A percentile compares a stretch with the other conserved stretches of the same genome.
Conservation (phyloP, 2,888 invertebrate genomes). For the Criorhina ranunculi region DNA sequence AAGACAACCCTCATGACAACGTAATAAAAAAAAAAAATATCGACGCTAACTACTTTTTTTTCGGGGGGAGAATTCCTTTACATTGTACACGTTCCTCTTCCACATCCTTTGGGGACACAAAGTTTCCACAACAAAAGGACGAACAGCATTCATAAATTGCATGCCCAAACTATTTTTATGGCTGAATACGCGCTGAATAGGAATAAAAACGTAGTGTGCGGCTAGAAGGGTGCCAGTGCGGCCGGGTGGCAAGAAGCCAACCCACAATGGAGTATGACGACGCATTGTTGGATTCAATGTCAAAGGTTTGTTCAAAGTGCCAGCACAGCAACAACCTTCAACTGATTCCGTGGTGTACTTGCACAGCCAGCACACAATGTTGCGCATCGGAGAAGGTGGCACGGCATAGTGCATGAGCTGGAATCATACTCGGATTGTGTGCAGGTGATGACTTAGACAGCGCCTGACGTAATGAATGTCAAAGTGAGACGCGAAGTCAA, state of each 20-base stretch:
- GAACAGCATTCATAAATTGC: slow-evolving; percentile 44
- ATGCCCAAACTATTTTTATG: slow-evolving; percentile 49
- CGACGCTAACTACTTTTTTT: slow-evolving; percentile 2
- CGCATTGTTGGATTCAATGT: slow-evolving; percentile 65
- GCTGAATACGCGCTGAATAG: slow-evolving; percentile 32
- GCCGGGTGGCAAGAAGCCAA: slow-evolving; percentile 9
- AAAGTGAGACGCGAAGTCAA: slow-evolving; percentile 40
- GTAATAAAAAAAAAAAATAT: slow-evolving; percentile 3
- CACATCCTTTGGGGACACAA: slow-evolving; percentile 16
- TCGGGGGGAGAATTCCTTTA: slow-evolving; percentile 20
- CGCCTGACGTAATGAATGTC: slow-evolving; percentile 56
- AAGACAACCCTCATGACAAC: slow-evolving; percentile 18
- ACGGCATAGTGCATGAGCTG: slow-evolving; percentile 16
- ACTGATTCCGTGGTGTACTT: slow-evolving; percentile 12
- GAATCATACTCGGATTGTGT: slow-evolving; percentile 14
- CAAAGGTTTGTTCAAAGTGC: slow-evolving; percentile 54
- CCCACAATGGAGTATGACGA: slow-evolving; percentile 26
- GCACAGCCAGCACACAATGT: slow-evolving; percentile 9
- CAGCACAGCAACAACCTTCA: slow-evolving; percentile 42
- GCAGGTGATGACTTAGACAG: slow-evolving; percentile 53
- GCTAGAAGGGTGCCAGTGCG: neutral
- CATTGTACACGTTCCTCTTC: slow-evolving; percentile 10
- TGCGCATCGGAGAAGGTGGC: neutral
- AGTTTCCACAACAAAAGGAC: slow-evolving; percentile 23
- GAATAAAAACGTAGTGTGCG: neutral